Base-by-base conservation (phyloP, 2,113 vertebrate genomes). In the Amia ocellicauda region DNA sequence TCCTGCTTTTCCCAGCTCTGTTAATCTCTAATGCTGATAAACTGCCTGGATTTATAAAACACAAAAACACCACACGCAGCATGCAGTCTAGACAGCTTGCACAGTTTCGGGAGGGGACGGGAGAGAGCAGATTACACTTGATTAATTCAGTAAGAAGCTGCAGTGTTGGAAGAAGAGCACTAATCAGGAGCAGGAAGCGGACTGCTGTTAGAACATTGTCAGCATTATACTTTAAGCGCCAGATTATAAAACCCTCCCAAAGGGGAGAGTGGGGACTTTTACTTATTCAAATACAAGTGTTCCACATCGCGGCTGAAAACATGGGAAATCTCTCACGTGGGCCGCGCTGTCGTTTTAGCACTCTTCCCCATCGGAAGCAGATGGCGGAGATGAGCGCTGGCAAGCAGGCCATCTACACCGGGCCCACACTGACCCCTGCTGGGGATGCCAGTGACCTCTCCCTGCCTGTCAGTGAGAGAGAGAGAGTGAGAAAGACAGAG, bases 331-430 rank as follows among this genome's bases (percentile, higher is more conserved):
- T 80, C 65, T 69, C 72, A 69, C 70, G 70, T 69, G 4, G 0
- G 64, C 76, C 3, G 45, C 31, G 67, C 70, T 49, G 50, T 56
- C 76, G 69, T 43, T 60, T 80, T 41, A n/a, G 52, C 84, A 53
- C 61, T 19, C 20, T 67, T 82, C 81, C 81, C 77, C 72, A 4
- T 51, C 77, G 79, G 81, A 83, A 66, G 73, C 57, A 80, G 75
- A 74, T 77, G 80, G 77, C 78, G 79, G 80, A 75, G n/a, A n/a
- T n/a, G n/a, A n/a, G 53, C 69, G 72, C 84, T 83, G 78, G 86
- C 80, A 79, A 87, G 88, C 89, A 84, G 83, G 84, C 60, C 13
- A 64, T 62, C 75, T 85, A 80, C 87, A 80, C 87, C 78, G 20
- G 3, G 61, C 2, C 74, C 78, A 77, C 80, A 81, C 81, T 57